These are phyloP conservation scores for Albula goreensis DNA, from an alignment of 2,113 vertebrate species.

Conservation along the genomic window DNA sequence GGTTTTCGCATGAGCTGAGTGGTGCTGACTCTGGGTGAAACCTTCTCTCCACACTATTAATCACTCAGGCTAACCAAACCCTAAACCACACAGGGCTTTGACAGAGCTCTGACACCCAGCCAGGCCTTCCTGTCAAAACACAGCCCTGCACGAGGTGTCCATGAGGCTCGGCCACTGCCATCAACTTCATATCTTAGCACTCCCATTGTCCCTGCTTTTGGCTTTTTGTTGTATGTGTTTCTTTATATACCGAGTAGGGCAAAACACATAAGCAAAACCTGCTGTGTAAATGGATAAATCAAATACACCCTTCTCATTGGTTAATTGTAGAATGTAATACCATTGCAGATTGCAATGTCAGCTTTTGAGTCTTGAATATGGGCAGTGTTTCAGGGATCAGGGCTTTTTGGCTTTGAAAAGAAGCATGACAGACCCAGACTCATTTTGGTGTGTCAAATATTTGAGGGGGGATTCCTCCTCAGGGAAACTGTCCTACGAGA, in stretches of 20 bases:
- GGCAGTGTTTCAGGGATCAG: not conserved
- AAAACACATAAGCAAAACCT: not conserved
- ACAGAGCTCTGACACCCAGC: not conserved
- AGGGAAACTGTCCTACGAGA: not conserved
- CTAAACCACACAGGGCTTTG: slow-evolving; percentile 8
- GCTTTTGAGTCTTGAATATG: not conserved
- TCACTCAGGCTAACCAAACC: not conserved
- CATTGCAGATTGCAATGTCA: not conserved
- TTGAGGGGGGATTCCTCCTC: no score
- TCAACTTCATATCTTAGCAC: not conserved
- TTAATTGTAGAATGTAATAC: not conserved
- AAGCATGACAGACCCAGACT: not conserved
- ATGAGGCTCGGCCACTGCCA: not conserved
- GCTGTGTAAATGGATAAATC: not conserved
- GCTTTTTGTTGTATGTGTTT: not conserved
- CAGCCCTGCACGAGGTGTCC: not conserved
- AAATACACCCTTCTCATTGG: not conserved
- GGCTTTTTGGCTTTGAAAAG: not conserved
- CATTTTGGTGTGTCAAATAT: no score
- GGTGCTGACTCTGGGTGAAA: not conserved
- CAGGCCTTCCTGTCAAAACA: not conserved
- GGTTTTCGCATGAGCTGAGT: not conserved
- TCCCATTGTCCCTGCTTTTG: not conserved
- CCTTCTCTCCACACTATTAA: not conserved
- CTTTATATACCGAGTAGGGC: not conserved